Conservation (phyloP, 2,113 vertebrate species). For the Romanogobio albipinnatus region DNA sequence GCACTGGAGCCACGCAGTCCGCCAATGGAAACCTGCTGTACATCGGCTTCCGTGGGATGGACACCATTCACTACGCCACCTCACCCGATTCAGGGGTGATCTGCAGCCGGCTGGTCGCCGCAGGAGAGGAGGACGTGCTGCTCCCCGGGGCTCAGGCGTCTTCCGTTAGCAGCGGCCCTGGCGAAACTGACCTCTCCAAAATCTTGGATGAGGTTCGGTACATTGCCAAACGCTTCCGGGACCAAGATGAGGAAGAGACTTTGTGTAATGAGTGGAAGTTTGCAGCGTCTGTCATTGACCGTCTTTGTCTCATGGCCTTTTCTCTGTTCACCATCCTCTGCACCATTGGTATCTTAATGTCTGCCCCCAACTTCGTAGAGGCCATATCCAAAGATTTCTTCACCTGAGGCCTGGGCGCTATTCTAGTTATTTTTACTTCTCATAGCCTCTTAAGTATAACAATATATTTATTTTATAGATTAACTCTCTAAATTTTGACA, state of each 20-base stretch:
- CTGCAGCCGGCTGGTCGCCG: slow-evolving; percentile 81
- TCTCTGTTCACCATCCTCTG: slow-evolving; percentile 91
- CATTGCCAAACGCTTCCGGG: slow-evolving; percentile 87
- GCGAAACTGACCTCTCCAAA: slow-evolving; percentile 84
- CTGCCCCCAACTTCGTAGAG: slow-evolving; percentile 91
- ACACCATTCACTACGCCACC: slow-evolving; percentile 81
- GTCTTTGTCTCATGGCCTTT: slow-evolving; percentile 94
- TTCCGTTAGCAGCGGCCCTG: slow-evolving; percentile 40
- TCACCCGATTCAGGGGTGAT: slow-evolving; percentile 85
- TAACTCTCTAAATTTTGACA: background rate
- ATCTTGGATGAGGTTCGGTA: slow-evolving; percentile 93
- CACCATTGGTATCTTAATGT: slow-evolving; percentile 95
- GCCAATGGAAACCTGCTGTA: slow-evolving; percentile 85
- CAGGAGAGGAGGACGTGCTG: slow-evolving; percentile 83
- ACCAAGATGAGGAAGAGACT: slow-evolving; percentile 84
- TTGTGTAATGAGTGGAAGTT: slow-evolving; percentile 95
- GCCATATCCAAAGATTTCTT: slow-evolving; percentile 95
- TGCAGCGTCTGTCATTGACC: slow-evolving; percentile 92
- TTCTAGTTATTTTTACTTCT: slow-evolving; percentile 9
- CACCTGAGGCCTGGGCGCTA: slow-evolving; percentile 64
- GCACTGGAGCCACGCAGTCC: slow-evolving; percentile 70
- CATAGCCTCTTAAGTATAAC: background rate
- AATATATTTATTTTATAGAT: background rate
- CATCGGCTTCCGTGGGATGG: slow-evolving; percentile 83
- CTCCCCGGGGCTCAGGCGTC: slow-evolving; percentile 75